A percentile compares a stretch with the other conserved stretches of the same genome.
These are phyloP conservation scores for Petromus typicus DNA, from an alignment of 2,113 vertebrate genomes.

Conservation along the genomic window DNA sequence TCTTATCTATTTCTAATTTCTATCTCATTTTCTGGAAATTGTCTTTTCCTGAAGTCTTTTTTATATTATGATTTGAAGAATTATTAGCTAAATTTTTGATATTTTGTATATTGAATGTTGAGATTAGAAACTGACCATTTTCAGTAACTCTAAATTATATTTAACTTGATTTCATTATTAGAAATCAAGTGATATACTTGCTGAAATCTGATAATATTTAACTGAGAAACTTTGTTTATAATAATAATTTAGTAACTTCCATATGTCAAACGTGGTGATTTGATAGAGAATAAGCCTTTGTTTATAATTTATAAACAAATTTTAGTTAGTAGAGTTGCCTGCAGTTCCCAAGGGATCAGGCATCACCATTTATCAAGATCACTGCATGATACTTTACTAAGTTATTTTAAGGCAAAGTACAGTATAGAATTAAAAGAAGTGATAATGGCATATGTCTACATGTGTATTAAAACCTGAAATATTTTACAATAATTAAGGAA, in stretches of 20 bases:
- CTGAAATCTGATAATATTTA: neutral
- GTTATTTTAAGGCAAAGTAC: neutral
- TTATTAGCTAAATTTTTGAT: neutral
- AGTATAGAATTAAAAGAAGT: neutral
- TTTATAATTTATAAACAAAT: neutral
- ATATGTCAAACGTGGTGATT: neutral
- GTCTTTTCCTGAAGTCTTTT: neutral
- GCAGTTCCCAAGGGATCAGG: neutral
- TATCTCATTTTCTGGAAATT: neutral
- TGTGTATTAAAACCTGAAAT: neutral
- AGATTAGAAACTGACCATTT: neutral
- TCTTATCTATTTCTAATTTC: neutral
- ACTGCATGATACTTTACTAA: neutral
- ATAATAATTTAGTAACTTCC: neutral
- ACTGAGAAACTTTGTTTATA: neutral
- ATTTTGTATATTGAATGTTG: neutral
- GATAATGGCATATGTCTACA: neutral
- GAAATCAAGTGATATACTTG: neutral
- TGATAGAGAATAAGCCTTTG: neutral
- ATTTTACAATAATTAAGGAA: neutral
- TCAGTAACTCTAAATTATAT: neutral
- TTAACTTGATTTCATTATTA: constrained; percentile 25
- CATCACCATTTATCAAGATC: neutral
- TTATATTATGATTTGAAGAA: neutral
- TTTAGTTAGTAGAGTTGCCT: neutral